Conservation (phyloP, 1,140 invertebrate species). For the Paraescarpia echinospica region DNA sequence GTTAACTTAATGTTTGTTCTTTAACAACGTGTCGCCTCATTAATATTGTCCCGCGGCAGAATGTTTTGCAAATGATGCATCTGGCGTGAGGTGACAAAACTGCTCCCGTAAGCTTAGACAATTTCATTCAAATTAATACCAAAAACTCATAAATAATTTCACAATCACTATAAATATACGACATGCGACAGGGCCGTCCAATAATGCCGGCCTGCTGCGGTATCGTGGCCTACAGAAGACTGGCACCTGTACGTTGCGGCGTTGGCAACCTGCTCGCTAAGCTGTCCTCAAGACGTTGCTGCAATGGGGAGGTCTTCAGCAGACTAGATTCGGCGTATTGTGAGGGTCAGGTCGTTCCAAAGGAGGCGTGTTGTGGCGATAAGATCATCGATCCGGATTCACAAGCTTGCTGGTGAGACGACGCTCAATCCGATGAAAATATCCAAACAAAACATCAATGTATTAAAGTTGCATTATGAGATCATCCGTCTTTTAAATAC, state of each 20-base stretch:
- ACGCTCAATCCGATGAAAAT: background rate
- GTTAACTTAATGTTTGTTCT: no score
- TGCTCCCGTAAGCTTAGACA: no score
- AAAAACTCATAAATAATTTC: no score
- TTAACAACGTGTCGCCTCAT: no score
- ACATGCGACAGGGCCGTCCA: background rate
- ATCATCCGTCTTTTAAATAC: no score
- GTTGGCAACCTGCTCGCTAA: background rate
- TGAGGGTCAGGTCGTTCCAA: background rate
- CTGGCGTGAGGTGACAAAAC: background rate
- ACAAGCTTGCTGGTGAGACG: background rate
- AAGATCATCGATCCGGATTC: background rate
- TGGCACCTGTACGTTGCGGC: background rate
- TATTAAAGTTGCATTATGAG: no score
- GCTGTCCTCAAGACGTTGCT: background rate
- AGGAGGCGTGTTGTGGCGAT: no score
- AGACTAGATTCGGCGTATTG: no score
- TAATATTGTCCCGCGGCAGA: no score
- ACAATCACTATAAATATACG: no score
- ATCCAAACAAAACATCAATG: no score
- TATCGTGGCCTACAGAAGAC: background rate
- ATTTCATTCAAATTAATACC: no score
- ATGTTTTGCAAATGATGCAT: background rate
- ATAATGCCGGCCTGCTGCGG: background rate
- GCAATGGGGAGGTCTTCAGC: background rate